A percentile compares a stretch with the other conserved stretches of the same genome.
These are phyloP conservation scores for Hoplostethus atlanticus DNA, from an alignment of 2,797 vertebrate species.

Conservation along the genomic window DNA sequence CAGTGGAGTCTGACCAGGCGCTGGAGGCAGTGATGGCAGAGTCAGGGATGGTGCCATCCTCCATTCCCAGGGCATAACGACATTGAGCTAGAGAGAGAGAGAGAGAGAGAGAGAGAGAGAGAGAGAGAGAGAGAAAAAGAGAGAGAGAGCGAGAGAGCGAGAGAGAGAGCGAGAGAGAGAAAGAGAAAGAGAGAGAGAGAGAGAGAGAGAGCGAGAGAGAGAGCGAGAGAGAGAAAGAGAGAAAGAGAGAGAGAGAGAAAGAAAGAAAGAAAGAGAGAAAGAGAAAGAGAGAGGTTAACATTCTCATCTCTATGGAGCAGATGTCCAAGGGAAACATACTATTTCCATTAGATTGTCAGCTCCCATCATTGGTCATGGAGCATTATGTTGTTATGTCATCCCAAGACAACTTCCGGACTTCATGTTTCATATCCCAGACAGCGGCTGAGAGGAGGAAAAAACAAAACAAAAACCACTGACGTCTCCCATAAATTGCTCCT, in stretches of 20 bases:
- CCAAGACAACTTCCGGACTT: slow-evolving; percentile 70
- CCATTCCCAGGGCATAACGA: slow-evolving; percentile 95
- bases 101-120: slow-evolving; percentile 6
- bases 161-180: too few relatives aligned
- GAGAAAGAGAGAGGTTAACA: slow-evolving; percentile 46
- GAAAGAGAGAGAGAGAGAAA: too few relatives aligned
- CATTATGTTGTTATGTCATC: slow-evolving; percentile 70
- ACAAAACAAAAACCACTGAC: slow-evolving; percentile 3
- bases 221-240: too few relatives aligned
- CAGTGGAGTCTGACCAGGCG: slow-evolving; percentile 95
- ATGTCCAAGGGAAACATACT: slow-evolving; percentile 64
- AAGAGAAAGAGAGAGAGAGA: too few relatives aligned
- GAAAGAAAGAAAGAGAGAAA: slow-evolving; percentile 40
- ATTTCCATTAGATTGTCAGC: slow-evolving; percentile 65
- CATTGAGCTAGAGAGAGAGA: slow-evolving; percentile 84
- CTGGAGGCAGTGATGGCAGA: slow-evolving; percentile 93
- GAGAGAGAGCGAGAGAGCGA: slow-evolving; percentile 4
- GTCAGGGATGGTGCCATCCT: slow-evolving; percentile 93
- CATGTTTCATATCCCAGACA: slow-evolving; percentile 41
- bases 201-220: too few relatives aligned
- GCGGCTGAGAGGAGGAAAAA: slow-evolving; percentile 3
- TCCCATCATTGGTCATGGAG: slow-evolving; percentile 62
- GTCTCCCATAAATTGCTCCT: slow-evolving; percentile 17
- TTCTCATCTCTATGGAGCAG: slow-evolving; percentile 40
- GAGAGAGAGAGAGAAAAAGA: slow-evolving; percentile 6